Percentiles rank a stretch among this genome's conserved stretches.
Evolutionary conservation across 2,797 vertebrate genomes (phyloP).

Genomic region (Gadopsis bispinosus): DNA sequence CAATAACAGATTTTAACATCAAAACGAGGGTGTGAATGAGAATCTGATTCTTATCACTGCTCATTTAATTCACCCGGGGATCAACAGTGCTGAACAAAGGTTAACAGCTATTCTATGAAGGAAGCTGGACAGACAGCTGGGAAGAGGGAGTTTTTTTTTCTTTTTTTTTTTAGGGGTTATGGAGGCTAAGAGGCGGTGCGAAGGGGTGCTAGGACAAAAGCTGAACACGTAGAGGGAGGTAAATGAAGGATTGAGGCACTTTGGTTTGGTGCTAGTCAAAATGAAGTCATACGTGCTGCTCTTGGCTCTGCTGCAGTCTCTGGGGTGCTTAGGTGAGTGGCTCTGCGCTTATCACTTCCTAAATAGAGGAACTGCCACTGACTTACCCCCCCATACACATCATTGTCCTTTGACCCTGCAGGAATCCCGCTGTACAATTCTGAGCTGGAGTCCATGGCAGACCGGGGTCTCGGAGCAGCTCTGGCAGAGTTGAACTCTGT

Average conservation of each 20-base stretch:
- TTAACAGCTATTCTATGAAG: conserved; percentile 5
- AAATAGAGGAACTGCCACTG: rapidly evolving
- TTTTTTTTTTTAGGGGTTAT: conserved; percentile 26
- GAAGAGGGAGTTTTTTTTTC: neutral
- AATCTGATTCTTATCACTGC: neutral
- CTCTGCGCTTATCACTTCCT: neutral
- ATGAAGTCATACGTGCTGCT: conserved; percentile 69
- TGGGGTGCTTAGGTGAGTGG: conserved; percentile 73
- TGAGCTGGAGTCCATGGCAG: conserved; percentile 55
- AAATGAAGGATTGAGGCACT: neutral
- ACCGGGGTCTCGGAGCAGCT: conserved; percentile 58
- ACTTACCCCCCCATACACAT: neutral
- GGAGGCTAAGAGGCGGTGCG: conserved; percentile 26
- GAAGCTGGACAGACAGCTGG: conserved; percentile 6
- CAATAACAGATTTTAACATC: neutral
- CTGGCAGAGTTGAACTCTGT: conserved; percentile 68
- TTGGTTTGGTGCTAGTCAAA: conserved; percentile 7
- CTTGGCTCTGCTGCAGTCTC: conserved; percentile 63
- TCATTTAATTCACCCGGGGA: conserved; percentile 10
- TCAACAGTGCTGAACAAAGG: conserved; percentile 59
- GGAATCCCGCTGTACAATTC: conserved; percentile 54
- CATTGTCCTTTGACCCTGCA: conserved; percentile 34
- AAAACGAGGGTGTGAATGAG: neutral
- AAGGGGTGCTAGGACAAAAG: neutral
- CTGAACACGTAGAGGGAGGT: conserved; percentile 25